These are phyloP conservation scores for Monomorium pharaonis DNA, from an alignment of 1,140 invertebrate species.

Conservation along the genomic window DNA sequence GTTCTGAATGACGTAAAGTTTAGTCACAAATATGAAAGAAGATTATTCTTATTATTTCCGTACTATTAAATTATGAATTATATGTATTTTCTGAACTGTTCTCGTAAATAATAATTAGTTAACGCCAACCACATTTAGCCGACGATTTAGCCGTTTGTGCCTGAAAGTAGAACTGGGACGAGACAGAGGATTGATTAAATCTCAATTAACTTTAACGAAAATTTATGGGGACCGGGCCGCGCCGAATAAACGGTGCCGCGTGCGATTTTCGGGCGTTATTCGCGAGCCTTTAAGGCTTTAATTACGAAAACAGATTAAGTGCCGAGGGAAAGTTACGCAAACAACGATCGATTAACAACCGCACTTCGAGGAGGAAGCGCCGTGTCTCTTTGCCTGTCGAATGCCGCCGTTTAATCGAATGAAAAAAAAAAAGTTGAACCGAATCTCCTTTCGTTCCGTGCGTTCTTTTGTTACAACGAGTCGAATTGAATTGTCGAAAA, in stretches of 20 bases:
- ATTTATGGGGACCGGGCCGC: constrained; percentile 24
- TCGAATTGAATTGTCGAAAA: neutral
- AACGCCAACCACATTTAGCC: neutral
- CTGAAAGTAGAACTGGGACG: neutral
- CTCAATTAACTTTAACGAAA: constrained; percentile 43
- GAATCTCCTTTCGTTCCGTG: neutral
- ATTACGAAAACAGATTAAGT: constrained; percentile 51
- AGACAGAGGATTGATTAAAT: constrained; percentile 35
- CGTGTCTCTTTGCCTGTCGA: neutral
- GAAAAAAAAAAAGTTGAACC: neutral
- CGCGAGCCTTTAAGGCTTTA: constrained; percentile 29
- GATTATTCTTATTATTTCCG: neutral
- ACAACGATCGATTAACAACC: neutral
- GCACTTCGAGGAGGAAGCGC: neutral
- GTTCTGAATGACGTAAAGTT: neutral
- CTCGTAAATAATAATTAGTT: constrained; percentile 39
- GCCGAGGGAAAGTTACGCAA: constrained; percentile 4
- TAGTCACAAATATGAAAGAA: neutral
- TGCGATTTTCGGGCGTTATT: constrained; percentile 32
- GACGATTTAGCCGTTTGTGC: neutral
- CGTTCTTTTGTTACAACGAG: neutral
- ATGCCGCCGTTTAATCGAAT: neutral
- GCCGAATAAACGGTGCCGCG: neutral
- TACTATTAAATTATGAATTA: neutral
- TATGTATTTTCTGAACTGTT: neutral